phyloP scores from a whole-genome alignment of 2,797 vertebrate genomes.

The Cuculus canorus region DNA sequence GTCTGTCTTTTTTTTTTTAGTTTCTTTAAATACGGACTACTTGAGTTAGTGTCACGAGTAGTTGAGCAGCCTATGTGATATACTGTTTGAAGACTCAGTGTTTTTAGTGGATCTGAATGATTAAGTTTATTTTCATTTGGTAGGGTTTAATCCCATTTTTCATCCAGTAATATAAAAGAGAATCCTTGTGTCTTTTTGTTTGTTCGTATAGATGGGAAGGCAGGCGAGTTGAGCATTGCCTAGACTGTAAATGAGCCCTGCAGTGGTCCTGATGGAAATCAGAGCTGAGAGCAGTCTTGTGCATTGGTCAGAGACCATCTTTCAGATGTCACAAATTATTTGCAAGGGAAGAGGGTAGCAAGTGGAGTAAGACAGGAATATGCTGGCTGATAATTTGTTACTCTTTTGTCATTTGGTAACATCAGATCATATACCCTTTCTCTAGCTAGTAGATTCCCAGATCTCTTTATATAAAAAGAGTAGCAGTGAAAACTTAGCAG shows the following conservation, averaged over 20 bases:
- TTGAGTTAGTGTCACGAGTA: neutral
- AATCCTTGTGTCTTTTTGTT: slow-evolving; percentile 14
- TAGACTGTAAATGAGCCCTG: slow-evolving; percentile 12
- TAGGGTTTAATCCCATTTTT: slow-evolving; percentile 8
- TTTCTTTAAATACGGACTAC: neutral
- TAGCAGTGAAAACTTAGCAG: neutral
- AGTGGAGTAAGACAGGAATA: neutral
- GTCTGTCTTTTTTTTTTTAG: neutral
- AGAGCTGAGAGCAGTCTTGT: neutral
- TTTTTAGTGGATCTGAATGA: neutral
- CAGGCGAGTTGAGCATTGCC: neutral
- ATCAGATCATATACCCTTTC: neutral
- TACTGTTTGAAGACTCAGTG: neutral
- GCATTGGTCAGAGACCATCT: neutral
- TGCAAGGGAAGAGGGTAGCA: neutral
- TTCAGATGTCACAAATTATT: neutral
- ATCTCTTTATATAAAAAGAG: neutral
- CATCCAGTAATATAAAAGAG: neutral
- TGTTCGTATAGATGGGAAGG: slow-evolving; percentile 3
- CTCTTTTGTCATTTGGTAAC: neutral
- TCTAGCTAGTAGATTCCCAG: neutral
- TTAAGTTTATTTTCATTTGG: neutral
- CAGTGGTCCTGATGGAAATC: neutral
- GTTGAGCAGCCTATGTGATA: neutral
- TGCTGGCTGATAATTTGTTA: neutral